Conservation (phyloP, 2,113 vertebrate genomes). For the Pluvianellus socialis region DNA sequence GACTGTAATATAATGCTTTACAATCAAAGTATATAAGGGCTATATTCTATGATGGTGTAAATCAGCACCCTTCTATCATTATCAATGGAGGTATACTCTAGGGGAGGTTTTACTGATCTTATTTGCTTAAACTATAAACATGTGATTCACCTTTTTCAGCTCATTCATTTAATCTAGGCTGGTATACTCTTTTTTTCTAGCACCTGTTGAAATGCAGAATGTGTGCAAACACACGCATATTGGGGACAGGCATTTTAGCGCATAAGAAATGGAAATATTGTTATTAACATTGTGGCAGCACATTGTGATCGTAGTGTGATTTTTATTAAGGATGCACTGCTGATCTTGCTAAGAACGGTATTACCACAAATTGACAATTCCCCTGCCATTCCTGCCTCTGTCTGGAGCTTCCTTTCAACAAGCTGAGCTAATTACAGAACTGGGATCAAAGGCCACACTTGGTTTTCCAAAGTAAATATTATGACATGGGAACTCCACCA, state of each 20-base stretch:
- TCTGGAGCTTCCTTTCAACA: neutral
- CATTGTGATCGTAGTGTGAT: neutral
- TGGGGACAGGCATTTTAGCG: neutral
- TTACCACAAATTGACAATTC: neutral
- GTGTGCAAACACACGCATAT: neutral
- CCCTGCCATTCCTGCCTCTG: neutral
- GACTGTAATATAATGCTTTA: neutral
- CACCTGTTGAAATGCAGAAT: neutral
- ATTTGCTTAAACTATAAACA: neutral
- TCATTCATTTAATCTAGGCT: neutral
- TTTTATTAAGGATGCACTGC: neutral
- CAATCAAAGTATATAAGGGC: neutral
- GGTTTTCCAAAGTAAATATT: constrained; percentile 41
- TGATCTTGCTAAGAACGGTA: neutral
- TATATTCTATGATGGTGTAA: neutral
- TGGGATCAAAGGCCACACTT: constrained; percentile 34
- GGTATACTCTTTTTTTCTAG: neutral
- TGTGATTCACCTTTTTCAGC: neutral
- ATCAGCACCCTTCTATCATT: neutral
- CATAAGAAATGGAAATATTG: neutral
- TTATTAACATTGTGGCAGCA: neutral
- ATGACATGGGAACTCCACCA: constrained; percentile 22
- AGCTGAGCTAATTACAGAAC: neutral
- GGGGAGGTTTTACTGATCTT: neutral
- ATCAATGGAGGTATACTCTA: neutral